These are phyloP conservation scores for Oreocharis arfaki DNA, from an alignment of 2,113 vertebrate species.

Conservation along the genomic window DNA sequence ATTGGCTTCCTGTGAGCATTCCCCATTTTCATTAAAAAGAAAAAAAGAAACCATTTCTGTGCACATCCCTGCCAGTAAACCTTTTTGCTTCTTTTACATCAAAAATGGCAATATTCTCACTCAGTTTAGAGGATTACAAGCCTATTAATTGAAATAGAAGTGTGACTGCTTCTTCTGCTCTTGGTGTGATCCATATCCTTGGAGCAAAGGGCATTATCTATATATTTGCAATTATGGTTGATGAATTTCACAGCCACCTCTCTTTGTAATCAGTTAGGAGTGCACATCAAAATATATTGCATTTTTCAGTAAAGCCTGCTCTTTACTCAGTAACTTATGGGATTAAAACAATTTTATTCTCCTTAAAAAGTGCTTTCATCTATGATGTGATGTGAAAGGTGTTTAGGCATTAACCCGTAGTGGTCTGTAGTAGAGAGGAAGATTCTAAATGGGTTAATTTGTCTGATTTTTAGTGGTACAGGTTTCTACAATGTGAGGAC, in stretches of 20 bases:
- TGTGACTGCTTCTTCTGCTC: conserved; percentile 1
- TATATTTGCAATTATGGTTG: background rate
- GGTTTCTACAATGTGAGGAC: background rate
- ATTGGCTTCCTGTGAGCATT: conserved; percentile 10
- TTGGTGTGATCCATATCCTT: conserved; percentile 1
- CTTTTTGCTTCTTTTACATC: background rate
- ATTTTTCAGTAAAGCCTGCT: conserved; percentile 32
- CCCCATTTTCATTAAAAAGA: background rate
- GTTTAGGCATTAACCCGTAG: background rate
- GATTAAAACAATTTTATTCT: conserved; percentile 32
- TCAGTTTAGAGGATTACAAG: background rate
- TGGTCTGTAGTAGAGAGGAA: background rate
- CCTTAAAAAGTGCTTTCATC: conserved; percentile 45
- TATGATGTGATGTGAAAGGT: background rate
- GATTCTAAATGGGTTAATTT: background rate
- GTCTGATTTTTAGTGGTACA: background rate
- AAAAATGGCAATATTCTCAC: background rate
- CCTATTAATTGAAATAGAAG: conserved; percentile 5
- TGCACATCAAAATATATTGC: conserved; percentile 22
- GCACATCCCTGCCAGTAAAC: conserved; percentile 27
- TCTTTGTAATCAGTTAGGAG: background rate
- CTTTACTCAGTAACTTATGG: background rate
- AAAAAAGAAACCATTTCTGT: background rate
- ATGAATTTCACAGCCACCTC: conserved; percentile 32
- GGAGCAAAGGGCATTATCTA: conserved; percentile 35